Base-by-base conservation (phyloP, 1,140 invertebrate genomes). In the Euura saliciscinereae region DNA sequence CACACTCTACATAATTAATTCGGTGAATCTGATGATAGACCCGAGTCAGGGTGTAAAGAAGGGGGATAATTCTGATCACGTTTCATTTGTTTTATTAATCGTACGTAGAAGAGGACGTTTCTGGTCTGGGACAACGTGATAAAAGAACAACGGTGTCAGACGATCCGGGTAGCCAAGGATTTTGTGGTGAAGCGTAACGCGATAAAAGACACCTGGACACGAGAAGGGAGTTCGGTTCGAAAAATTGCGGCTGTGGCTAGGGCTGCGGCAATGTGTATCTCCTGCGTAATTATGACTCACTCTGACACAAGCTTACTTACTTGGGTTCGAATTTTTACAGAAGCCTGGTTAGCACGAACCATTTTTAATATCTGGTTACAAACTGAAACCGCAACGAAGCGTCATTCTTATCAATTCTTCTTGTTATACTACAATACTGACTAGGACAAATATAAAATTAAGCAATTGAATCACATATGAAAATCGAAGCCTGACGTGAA, bases 111-210 rank as follows among this genome's bases (percentile, higher is more conserved):
- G 13, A 59, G 51, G 51, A 59, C 13, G 10, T 59, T n/a, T 59
- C 51, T 3, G 51, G 51, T 59, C 51, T 59, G 51, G 8, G 28
- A 28, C 28, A 28, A 28, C 28, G 28, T 1, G 28, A 28, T 28
- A 28, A 28, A 28, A 28, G 28, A 59, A 59, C 6, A 59, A 59
- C 51, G 51, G 51, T 59, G 51, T 59, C 51, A 59, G 51, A 59
- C 51, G 51, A 59, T 59, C 51, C 51, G 51, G 51, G 51, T n/a
- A 11, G 51, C 13, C 51, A 59, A 59, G 51, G 51, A 59, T 59
- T 59, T 6, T 59, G 51, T 59, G 51, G 51, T 59, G 51, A 59
- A 6, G 51, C 51, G 51, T 59, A 59, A 11, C 51, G 51, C 51
- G 51, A 59, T 59, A 59, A 59, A 59, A 59, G 51, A 59, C 51